Evolutionary conservation across 2,113 vertebrate genomes (phyloP).

Genomic region (Dipodomys merriami): DNA sequence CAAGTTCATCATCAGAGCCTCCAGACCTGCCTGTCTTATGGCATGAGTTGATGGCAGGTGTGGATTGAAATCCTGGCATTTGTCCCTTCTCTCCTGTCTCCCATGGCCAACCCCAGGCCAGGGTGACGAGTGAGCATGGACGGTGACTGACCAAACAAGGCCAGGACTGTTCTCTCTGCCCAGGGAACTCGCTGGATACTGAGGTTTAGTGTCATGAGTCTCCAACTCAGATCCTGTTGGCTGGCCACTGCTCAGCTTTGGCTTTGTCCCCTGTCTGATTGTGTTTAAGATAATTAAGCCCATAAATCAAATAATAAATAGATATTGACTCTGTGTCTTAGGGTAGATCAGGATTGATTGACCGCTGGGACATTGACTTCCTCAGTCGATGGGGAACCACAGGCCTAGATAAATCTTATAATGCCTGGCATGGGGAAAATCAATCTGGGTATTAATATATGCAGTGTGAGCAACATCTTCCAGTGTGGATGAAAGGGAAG

Average conservation of each 20-base stretch:
- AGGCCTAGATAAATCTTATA: constrained; percentile 87
- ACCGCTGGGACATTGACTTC: constrained; percentile 77
- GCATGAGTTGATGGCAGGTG: neutral
- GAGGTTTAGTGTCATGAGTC: neutral
- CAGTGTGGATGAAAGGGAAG: neutral
- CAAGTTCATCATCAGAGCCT: neutral
- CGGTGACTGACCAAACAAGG: neutral
- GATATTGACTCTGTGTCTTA: constrained; percentile 85
- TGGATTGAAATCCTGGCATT: neutral
- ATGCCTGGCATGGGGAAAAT: constrained; percentile 81
- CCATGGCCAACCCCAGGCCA: neutral
- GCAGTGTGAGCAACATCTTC: constrained; percentile 74
- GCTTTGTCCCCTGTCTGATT: constrained; percentile 59
- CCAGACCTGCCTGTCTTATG: neutral
- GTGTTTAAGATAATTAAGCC: constrained; percentile 80
- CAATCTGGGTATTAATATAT: constrained; percentile 83
- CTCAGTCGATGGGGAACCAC: constrained; percentile 81
- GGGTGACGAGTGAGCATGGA: neutral
- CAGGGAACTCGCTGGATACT: neutral
- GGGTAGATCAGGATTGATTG: constrained; percentile 85
- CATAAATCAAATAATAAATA: constrained; percentile 88
- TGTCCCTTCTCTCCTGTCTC: neutral
- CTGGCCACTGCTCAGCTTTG: constrained; percentile 15
- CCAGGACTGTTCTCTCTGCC: neutral
- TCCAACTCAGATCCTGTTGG: neutral